A percentile compares a stretch with the other conserved stretches of the same genome.
These are phyloP conservation scores for Leucophora obtusa DNA, from an alignment of 2,888 invertebrate genomes.

Conservation along the genomic window DNA sequence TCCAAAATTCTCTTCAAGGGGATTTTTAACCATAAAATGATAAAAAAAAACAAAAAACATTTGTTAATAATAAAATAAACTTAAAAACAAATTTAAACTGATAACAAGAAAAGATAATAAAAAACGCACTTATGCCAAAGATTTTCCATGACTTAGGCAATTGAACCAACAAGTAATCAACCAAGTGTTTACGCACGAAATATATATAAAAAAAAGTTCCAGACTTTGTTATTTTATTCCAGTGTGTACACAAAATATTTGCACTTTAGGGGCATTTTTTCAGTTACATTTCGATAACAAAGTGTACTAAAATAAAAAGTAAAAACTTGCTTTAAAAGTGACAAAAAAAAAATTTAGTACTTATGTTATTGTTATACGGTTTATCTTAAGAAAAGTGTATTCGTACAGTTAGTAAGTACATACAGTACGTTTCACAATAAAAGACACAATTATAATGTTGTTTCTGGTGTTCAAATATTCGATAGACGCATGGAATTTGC, in stretches of 20 bases:
- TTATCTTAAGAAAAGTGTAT: background rate
- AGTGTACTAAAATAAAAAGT: slow-evolving; percentile 56
- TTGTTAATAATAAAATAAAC: slow-evolving; percentile 10
- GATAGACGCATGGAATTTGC: no score
- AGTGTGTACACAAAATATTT: slow-evolving; percentile 54
- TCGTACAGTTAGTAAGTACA: background rate
- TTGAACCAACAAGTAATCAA: slow-evolving; percentile 17
- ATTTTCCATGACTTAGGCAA: slow-evolving; percentile 46
- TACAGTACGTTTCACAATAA: background rate
- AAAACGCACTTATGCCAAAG: slow-evolving; percentile 36
- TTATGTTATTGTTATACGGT: background rate
- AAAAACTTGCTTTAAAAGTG: slow-evolving; percentile 52
- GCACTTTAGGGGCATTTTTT: slow-evolving; percentile 52
- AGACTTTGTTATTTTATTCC: slow-evolving; percentile 24
- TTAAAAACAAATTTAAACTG: slow-evolving; percentile 18
- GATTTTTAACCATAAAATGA: background rate
- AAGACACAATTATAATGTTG: no score
- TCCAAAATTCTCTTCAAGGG: background rate
- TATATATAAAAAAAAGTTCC: background rate
- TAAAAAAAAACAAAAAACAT: background rate
- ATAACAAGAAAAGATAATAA: slow-evolving; percentile 44
- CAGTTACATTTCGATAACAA: slow-evolving; percentile 47
- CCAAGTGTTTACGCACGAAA: slow-evolving; percentile 19
- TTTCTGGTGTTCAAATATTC: no score
- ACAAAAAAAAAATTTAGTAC: slow-evolving; percentile 14